Evolutionary conservation across 2,888 invertebrate genomes (phyloP), one percentile per base, ranked within the genome.

Genomic region (Abrostola tripartita): DNA sequence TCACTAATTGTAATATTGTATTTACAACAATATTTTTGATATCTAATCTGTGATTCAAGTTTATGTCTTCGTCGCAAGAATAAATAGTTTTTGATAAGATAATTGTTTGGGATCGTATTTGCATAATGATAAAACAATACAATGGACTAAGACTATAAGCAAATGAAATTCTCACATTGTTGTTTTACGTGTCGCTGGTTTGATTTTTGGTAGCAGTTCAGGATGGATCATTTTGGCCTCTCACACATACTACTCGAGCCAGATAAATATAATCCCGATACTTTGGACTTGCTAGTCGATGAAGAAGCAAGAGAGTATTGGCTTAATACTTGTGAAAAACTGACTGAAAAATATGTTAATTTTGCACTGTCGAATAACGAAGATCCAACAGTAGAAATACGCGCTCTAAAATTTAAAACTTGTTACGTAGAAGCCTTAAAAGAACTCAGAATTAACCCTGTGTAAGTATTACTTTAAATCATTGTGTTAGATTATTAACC

Each of bases 301-400:
- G 95, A 95, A 74, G 97, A 97, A 86, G 99, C 99, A 11, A 96
- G 98, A 87, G 96, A 95, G 77, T 99, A 99, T 91, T 99, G 99
- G 99, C 95, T 99, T 52, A 96, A 97, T 71, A 98, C 98, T 89
- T 98, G 99, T 87, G 97, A 98, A 87, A 97, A 96, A 75, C 96
- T 98, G 80, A 97, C 98, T 12, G 96, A 97, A 76, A 98, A 98
- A 93, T 98, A 98, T 92, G 97, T 98, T 36, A 95, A 95, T 74
- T 97, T 97, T 89, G 99, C 99, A 0, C 96, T 97, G 55, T 94
- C 95, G 53, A 98, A 98, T 85, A 96, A 96, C 10, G 96, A 96
- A 71, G 97, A 97, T 82, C 95, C 96, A 35, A 97, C 97, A 55
- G 98, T 98, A 8, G 95, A 95, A 81, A 96, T 97, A 80, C 95